Percentiles rank a stretch among this genome's conserved stretches.
Evolutionary conservation across 2,113 vertebrate species (phyloP).

Genomic region (Parus major): DNA sequence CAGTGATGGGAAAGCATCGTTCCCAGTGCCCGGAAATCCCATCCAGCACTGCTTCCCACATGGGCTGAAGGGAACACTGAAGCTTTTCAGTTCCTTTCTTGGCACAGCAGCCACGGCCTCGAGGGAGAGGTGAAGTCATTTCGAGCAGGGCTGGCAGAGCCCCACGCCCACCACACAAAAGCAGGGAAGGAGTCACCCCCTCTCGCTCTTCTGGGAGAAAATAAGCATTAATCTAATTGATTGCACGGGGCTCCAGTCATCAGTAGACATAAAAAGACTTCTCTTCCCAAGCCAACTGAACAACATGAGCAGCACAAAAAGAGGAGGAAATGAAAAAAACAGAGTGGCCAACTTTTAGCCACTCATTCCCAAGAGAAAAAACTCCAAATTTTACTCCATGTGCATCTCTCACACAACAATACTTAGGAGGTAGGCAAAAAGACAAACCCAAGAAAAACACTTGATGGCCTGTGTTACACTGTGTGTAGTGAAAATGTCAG

Average conservation of each 20-base stretch:
- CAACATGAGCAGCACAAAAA: background rate
- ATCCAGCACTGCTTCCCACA: background rate
- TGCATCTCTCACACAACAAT: background rate
- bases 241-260: background rate
- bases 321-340: background rate
- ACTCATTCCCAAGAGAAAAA: background rate
- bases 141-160: background rate
- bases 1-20: background rate
- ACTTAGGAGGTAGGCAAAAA: background rate
- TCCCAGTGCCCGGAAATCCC: conserved; percentile 9
- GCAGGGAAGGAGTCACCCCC: conserved; percentile 26
- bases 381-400: background rate
- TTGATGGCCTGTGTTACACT: background rate
- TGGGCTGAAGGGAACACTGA: conserved; percentile 27
- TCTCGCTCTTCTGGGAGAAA: conserved; percentile 9
- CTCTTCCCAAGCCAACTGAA: background rate
- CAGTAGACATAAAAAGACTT: background rate
- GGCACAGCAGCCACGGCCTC: background rate
- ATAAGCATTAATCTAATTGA: conserved; percentile 40
- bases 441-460: background rate
- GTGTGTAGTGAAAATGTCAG: background rate
- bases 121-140: conserved; percentile 43
- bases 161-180: background rate
- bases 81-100: conserved; percentile 58
- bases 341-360: background rate